phyloP scores from a whole-genome alignment of 2,888 invertebrate genomes.

The Leptopilina myrica region DNA sequence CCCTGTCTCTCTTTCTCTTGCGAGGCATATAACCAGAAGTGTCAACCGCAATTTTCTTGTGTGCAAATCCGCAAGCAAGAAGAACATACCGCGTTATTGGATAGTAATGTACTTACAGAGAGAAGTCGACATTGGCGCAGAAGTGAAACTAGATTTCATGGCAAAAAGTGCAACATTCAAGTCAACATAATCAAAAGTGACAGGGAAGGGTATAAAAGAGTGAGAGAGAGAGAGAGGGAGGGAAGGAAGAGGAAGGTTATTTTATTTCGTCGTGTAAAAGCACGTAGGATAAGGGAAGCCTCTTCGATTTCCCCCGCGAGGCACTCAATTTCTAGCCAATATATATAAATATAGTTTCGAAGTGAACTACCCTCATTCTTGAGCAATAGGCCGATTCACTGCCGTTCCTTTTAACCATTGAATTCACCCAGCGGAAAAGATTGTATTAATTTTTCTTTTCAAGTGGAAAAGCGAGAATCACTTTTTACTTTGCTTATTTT shows the following conservation, averaged over 20 bases:
- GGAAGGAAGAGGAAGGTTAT: background rate
- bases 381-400: conserved; percentile 35
- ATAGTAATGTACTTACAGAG: conserved; percentile 25
- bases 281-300: conserved; percentile 12
- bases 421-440: conserved; percentile 24
- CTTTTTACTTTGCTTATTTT: conserved; percentile 9
- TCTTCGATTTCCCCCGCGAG: conserved; percentile 36
- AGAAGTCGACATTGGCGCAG: conserved; percentile 13
- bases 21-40: conserved; percentile 46
- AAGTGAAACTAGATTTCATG: conserved; percentile 13
- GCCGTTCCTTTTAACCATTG: conserved; percentile 17
- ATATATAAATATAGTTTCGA: conserved; percentile 4
- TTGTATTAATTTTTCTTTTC: conserved; percentile 30
- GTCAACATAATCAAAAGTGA: conserved; percentile 36
- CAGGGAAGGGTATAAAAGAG: background rate
- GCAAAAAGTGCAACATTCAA: conserved; percentile 35
- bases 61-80: conserved; percentile 21
- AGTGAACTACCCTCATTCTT: conserved; percentile 26
- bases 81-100: conserved; percentile 32
- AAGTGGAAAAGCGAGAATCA: conserved; percentile 16
- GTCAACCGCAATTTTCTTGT: conserved; percentile 53
- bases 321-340: conserved; percentile 34
- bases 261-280: conserved; percentile 31
- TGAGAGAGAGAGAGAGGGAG: background rate
- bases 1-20: conserved; percentile 36